Evolutionary conservation across 2,113 vertebrate genomes (phyloP).

Genomic region (Pelmatolapia mariae): DNA sequence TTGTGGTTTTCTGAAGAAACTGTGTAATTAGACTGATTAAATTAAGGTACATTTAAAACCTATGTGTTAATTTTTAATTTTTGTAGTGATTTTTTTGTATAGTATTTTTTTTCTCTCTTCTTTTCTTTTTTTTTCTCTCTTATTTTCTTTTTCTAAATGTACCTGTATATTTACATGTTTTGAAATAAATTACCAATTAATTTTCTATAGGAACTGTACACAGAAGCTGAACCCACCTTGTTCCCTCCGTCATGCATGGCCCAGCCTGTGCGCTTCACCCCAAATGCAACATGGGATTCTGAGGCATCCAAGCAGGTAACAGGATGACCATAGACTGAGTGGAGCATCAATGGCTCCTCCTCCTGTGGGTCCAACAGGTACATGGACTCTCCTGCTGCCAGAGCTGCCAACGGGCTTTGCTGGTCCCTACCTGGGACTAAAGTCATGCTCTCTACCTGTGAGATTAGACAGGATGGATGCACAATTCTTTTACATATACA

Average conservation of each 20-base stretch:
- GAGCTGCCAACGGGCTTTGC: conserved; percentile 67
- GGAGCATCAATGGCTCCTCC: conserved; percentile 71
- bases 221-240: conserved; percentile 74
- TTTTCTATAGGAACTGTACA: not conserved
- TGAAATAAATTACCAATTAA: too few species aligned
- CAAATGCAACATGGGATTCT: conserved; percentile 75
- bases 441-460: conserved; percentile 81
- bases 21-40: not conserved
- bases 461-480: not conserved
- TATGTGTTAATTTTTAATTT: not conserved
- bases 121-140: too few species aligned
- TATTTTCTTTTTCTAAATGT: too few species aligned
- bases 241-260: conserved; percentile 86
- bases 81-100: too few species aligned
- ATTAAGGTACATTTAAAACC: not conserved
- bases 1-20: not conserved
- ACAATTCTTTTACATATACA: not conserved
- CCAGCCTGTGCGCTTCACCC: conserved; percentile 88
- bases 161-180: too few species aligned
- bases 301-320: conserved; percentile 87
- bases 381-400: conserved; percentile 80
- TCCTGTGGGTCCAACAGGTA: conserved; percentile 76
- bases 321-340: conserved; percentile 86
- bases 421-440: conserved; percentile 76
- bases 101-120: too few species aligned